Base-by-base conservation (phyloP, 2,113 vertebrate species). In the Hassar affinis region DNA sequence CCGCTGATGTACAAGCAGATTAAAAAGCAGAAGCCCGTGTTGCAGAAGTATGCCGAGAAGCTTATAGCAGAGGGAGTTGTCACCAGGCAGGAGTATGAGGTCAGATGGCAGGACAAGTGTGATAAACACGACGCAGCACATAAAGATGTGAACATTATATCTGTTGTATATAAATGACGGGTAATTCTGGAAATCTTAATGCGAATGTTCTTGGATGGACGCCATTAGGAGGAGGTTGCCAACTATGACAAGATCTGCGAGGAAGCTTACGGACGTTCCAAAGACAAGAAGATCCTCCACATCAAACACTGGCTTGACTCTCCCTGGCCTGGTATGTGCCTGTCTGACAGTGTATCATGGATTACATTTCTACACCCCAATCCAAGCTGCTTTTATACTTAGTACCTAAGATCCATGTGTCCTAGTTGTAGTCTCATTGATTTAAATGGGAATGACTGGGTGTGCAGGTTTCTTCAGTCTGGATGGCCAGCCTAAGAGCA, bases 1-100 rank as follows among this genome's bases (percentile, higher is more conserved):
- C 98, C 98, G 0, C 94, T 99, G 90, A 99, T 99, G 98, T 99
- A 99, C 93, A 99, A 99, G 83, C 97, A 98, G 93, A 99, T 99
- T 92, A 96, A 97, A 87, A 98, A 97, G 80, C 98, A 99, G 94
- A 98, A 98, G 85, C 93, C 97, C 0, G 98, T 99, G 51, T 91
- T 99, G 83, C 97, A 95, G 92, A 99, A 99, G 80, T 99, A 99
- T 0, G 97, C 97, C 0, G 97, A 99, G 92, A 94, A 96, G 81
- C 93, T 99, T 51, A 96, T 98, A 52, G 94, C 96, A 0, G 96
- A 99, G 88, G 97, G 96, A 0, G 96, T 95, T 0, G 98, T 99
- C 42, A 96, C 94, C 85, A 94, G 97, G 42, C 96, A 92, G 0
- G 98, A 99, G 90, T 99, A 98, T 0, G 98, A 99, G 97, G 98